These are phyloP conservation scores for Melanotaenia boesemani DNA, from an alignment of 2,797 vertebrate species.

Conservation along the genomic window DNA sequence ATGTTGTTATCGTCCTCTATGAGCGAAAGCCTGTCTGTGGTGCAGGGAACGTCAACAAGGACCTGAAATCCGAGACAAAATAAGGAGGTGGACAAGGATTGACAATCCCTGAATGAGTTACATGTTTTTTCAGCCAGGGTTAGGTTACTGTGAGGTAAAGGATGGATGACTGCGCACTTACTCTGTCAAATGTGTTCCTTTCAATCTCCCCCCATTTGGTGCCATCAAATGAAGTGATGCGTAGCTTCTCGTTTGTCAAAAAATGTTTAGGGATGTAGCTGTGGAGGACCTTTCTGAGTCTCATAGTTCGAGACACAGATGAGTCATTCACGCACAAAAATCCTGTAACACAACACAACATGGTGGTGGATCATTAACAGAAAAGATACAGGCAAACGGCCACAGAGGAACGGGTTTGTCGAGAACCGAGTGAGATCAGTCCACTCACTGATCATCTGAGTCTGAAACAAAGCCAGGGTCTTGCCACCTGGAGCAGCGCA, in stretches of 20 bases:
- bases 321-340: slow-evolving; percentile 88
- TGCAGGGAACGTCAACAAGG: slow-evolving; percentile 96
- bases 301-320: slow-evolving; percentile 85
- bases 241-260: slow-evolving; percentile 75
- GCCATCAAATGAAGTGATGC: slow-evolving; percentile 87
- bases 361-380: not conserved
- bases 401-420: too few relatives aligned
- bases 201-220: slow-evolving; percentile 86
- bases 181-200: slow-evolving; percentile 87
- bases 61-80: slow-evolving; percentile 80
- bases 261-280: slow-evolving; percentile 86
- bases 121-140: too few relatives aligned
- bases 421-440: not conserved
- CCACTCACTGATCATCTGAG: slow-evolving; percentile 86
- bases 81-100: not conserved
- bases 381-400: not conserved
- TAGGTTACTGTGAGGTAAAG: too few relatives aligned
- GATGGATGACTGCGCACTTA: slow-evolving; percentile 59
- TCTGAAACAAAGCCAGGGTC: slow-evolving; percentile 90
- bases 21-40: slow-evolving; percentile 88
- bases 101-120: not conserved
- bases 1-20: slow-evolving; percentile 93
- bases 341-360: slow-evolving; percentile 70
- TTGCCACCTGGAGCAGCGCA: slow-evolving; percentile 97
- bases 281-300: slow-evolving; percentile 84